A percentile compares a stretch with the other conserved stretches of the same genome.
These are phyloP conservation scores for Mirza zaza DNA, from an alignment of 2,113 vertebrate species.

Conservation along the genomic window DNA sequence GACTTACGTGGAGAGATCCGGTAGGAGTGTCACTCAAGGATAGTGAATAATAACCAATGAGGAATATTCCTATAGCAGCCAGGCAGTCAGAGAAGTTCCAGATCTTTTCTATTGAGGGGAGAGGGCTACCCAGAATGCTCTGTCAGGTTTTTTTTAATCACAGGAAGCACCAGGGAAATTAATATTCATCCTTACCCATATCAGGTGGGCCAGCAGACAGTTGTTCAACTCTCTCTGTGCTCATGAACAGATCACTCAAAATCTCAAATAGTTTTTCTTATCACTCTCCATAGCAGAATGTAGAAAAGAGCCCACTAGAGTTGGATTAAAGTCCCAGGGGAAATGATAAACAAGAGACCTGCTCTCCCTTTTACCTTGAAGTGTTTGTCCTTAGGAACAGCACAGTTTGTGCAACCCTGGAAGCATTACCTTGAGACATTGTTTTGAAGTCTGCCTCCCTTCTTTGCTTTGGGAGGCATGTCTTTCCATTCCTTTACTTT, in stretches of 20 bases:
- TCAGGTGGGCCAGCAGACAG: neutral
- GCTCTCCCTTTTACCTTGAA: neutral
- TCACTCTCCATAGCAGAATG: neutral
- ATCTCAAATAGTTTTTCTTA: neutral
- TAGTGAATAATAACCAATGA: neutral
- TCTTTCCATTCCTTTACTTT: neutral
- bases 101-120: neutral
- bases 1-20: neutral
- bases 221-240: neutral
- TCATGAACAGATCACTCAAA: neutral
- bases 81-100: neutral
- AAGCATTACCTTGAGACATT: neutral
- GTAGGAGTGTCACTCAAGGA: neutral
- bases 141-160: neutral
- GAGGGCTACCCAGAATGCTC: neutral
- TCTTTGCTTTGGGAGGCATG: neutral
- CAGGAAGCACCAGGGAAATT: neutral
- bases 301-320: neutral
- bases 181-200: neutral
- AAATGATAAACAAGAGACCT: neutral
- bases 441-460: neutral
- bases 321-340: neutral
- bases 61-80: neutral
- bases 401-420: neutral
- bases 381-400: neutral